Conservation (phyloP, 1,140 invertebrate species). For the Caligus rogercresseyi region DNA sequence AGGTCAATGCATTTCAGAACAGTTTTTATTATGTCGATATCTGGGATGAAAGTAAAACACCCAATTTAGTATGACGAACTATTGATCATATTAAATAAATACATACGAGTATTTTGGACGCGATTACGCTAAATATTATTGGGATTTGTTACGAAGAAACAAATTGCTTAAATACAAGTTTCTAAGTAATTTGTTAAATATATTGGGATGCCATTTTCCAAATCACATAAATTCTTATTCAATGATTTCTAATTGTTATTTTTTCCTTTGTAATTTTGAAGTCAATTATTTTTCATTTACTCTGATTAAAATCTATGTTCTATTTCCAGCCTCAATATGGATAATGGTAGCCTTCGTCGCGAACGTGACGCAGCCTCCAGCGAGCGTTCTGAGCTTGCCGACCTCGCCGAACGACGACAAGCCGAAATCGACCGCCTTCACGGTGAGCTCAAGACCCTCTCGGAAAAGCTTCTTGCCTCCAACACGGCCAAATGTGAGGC, state of each 20-base stretch:
- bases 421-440: constrained; percentile 27
- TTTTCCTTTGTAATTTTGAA: background rate
- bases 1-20: too few species aligned
- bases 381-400: constrained; percentile 17
- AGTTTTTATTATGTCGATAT: too few species aligned
- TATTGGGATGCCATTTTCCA: background rate
- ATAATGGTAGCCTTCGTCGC: constrained; percentile 2
- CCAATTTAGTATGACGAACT: too few species aligned
- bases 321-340: background rate
- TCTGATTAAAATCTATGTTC: background rate
- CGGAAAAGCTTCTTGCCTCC: constrained; percentile 28
- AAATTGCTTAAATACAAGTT: background rate
- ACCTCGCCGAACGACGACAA: constrained; percentile 17
- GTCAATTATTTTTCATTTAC: background rate
- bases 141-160: too few species aligned
- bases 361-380: background rate
- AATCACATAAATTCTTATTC: background rate
- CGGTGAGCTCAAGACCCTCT: constrained; percentile 30
- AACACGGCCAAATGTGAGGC: constrained; percentile 53
- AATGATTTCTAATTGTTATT: background rate
- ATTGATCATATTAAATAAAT: too few species aligned
- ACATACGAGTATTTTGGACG: too few species aligned
- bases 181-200: background rate
- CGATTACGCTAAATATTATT: too few species aligned
- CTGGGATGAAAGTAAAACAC: too few species aligned